phyloP scores from a whole-genome alignment of 2,113 vertebrate genomes.

The Microcebus ravelobensis region DNA sequence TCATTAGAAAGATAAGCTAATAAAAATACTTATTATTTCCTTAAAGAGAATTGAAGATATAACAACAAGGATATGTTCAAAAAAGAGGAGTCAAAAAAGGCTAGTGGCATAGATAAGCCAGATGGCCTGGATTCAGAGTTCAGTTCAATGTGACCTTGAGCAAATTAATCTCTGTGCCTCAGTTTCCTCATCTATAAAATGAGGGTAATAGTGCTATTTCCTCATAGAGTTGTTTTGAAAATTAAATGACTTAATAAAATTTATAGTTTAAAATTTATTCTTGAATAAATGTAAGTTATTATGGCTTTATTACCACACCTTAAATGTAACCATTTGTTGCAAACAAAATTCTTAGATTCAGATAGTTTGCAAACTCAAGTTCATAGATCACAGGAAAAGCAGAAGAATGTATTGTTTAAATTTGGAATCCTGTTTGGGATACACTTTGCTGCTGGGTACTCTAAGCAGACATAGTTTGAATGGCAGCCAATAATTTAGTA shows the following conservation, averaged over 20 bases:
- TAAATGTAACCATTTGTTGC: constrained; percentile 33
- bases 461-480: constrained; percentile 48
- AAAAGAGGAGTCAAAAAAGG: background rate
- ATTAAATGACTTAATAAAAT: background rate
- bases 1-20: background rate
- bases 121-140: background rate
- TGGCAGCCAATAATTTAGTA: constrained; percentile 54
- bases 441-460: constrained; percentile 48
- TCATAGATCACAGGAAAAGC: constrained; percentile 18
- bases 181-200: constrained; percentile 9
- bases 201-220: background rate
- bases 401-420: constrained; percentile 58
- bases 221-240: background rate
- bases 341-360: constrained; percentile 44
- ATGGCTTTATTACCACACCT: background rate
- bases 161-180: background rate
- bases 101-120: background rate
- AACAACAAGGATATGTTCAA: background rate
- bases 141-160: background rate
- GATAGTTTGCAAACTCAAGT: constrained; percentile 25
- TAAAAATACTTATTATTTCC: constrained; percentile 6
- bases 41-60: constrained; percentile 7
- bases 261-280: background rate
- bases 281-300: background rate
- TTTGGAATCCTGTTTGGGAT: constrained; percentile 54